Evolutionary conservation across 2,888 invertebrate species (phyloP).

Genomic region (Sinelater perroti): DNA sequence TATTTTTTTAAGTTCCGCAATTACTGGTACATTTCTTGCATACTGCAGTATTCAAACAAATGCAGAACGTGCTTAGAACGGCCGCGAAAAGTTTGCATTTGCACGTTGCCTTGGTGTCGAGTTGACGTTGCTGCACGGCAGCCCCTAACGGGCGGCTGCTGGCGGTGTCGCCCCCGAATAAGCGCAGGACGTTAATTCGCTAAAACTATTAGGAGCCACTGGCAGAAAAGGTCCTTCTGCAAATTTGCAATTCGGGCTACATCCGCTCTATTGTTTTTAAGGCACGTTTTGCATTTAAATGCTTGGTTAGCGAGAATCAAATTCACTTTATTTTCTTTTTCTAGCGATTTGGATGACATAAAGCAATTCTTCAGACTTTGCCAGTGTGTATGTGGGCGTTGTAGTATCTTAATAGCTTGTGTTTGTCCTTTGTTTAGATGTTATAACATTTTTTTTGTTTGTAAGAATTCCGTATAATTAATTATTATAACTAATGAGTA

Average conservation of each 20-base stretch:
- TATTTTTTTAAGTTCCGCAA: slow-evolving; percentile 33
- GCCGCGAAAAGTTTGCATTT: too few relatives aligned
- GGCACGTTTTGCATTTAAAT: slow-evolving; percentile 36
- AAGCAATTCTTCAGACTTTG: slow-evolving; percentile 8
- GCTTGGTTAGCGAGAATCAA: slow-evolving; percentile 23
- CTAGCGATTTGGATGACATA: slow-evolving; percentile 13
- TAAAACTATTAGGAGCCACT: slow-evolving; percentile 26
- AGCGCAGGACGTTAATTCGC: not conserved
- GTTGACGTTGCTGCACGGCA: too few relatives aligned
- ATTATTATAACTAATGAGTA: too few relatives aligned
- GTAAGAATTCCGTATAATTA: too few relatives aligned
- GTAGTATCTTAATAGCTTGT: too few relatives aligned
- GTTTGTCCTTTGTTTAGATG: too few relatives aligned
- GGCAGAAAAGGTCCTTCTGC: slow-evolving; percentile 18
- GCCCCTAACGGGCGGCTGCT: too few relatives aligned
- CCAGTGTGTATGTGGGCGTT: too few relatives aligned
- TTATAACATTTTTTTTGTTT: too few relatives aligned
- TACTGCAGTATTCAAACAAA: slow-evolving; percentile 28
- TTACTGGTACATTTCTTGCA: slow-evolving; percentile 28
- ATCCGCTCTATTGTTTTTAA: slow-evolving; percentile 33
- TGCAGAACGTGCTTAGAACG: not conserved
- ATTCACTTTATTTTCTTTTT: slow-evolving; percentile 20
- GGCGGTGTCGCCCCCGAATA: not conserved
- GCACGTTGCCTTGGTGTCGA: too few relatives aligned
- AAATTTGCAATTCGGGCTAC: slow-evolving; percentile 28